Base-by-base conservation (phyloP, 2,113 vertebrate genomes). In the Thamnophis sirtalis region DNA sequence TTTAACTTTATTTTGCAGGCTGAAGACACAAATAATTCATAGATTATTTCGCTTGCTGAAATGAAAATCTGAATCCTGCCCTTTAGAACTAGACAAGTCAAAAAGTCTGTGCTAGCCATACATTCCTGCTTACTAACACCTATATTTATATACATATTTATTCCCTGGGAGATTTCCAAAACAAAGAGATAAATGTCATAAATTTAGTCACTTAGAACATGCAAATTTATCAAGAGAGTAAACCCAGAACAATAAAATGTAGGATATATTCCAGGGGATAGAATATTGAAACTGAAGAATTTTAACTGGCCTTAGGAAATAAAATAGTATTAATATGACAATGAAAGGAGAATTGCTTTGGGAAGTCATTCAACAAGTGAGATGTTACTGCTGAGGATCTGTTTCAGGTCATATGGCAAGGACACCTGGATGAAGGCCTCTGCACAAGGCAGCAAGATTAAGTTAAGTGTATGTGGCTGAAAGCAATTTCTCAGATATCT, bases 21-120 rank as follows among this genome's bases (percentile, higher is more conserved):
- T 48, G 55, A 63, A 92, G 55, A 86, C 80, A 89, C 88, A 92
- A 92, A 92, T 89, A 92, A 92, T 92, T 60, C 80, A 92, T 89
- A 56, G 80, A 63, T 92, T 92, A 58, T 51, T 86, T 89, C 49
- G 63, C 55, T 53, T 89, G 8, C 48, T 51, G 56, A 89, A 63
- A 53, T 53, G 48, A n/a, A 92, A 58, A 51, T 84, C 54, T 26
- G 87, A 84, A 88, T 88, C n/a, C 86, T 73, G 24, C n/a, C 17
- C 38, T 89, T 84, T 89, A 92, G 63, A 89, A 92, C 24, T 51
- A 87, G 43, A 38, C 85, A 68, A 68, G 50, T 33, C 49, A n/a
- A 24, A 26, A 54, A 50, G 7, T 33, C 9, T 86, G 3, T 11
- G n/a, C 50, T 17, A 68, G n/a, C n/a, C 50, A 68, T 54, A 68